phyloP scores from a whole-genome alignment of 2,113 vertebrate species.

The Dinomys branickii region DNA sequence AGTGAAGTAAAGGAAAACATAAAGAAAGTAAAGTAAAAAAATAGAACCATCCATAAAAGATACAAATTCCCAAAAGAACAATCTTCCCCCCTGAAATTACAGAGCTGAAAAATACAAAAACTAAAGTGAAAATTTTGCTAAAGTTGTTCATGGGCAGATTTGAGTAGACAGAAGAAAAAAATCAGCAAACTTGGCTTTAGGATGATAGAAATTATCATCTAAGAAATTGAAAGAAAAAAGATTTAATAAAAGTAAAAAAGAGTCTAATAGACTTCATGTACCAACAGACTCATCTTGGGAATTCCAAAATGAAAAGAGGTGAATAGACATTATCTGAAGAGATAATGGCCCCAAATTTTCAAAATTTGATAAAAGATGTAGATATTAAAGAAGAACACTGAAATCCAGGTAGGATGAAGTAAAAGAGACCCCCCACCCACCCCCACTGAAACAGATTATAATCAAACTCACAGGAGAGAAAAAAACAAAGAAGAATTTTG shows the following conservation, averaged over 20 bases:
- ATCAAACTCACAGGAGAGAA: not conserved
- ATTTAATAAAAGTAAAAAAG: not conserved
- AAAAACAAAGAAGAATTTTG: not conserved
- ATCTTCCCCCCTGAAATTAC: not conserved
- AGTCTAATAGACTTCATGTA: not conserved
- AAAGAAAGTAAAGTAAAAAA: not conserved
- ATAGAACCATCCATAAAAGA: not conserved
- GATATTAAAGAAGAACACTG: not conserved
- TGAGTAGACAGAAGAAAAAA: not conserved
- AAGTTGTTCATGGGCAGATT: not conserved
- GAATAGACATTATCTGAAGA: not conserved
- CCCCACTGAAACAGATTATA: not conserved
- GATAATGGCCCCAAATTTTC: not conserved
- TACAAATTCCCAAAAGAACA: not conserved
- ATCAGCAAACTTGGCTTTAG: not conserved
- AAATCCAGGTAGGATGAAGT: not conserved
- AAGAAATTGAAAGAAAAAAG: not conserved
- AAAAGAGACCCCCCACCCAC: not conserved
- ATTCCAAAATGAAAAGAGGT: not conserved
- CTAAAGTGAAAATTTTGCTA: not conserved
- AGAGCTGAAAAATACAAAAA: not conserved
- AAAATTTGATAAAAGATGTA: not conserved
- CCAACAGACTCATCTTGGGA: not conserved
- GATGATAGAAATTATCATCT: not conserved
- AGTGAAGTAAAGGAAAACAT: not conserved